A percentile compares a stretch with the other conserved stretches of the same genome.
These are phyloP conservation scores for Hydropsyche tenuis DNA, from an alignment of 1,140 invertebrate species.

Conservation along the genomic window DNA sequence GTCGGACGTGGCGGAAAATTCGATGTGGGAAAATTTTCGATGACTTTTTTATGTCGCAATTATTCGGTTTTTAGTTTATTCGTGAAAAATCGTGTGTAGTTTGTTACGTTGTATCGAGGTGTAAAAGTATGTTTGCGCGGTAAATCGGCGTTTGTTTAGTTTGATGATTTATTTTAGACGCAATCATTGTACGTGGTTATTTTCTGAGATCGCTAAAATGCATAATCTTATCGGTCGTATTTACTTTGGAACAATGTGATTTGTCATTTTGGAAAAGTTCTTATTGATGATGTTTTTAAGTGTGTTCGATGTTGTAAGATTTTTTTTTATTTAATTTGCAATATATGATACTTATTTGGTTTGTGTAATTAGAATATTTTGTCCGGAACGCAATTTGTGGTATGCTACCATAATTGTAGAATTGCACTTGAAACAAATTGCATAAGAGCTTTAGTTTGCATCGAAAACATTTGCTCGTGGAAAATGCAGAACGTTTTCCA, in stretches of 20 bases:
- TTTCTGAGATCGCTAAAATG: background rate
- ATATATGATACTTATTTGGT: background rate
- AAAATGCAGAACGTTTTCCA: too few relatives aligned
- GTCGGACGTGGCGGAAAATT: too few relatives aligned
- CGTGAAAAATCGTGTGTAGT: too few relatives aligned
- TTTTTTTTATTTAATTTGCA: background rate
- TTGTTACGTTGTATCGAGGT: too few relatives aligned
- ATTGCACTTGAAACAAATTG: constrained; percentile 13
- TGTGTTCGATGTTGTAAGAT: too few relatives aligned
- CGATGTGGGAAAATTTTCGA: too few relatives aligned
- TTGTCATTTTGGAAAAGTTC: background rate
- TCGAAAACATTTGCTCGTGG: too few relatives aligned
- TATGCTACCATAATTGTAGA: background rate
- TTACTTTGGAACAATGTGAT: background rate
- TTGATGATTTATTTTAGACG: background rate
- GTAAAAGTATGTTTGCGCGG: too few relatives aligned
- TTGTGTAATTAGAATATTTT: constrained; percentile 15
- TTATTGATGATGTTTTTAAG: too few relatives aligned
- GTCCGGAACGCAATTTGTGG: constrained; percentile 23
- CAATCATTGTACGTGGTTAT: background rate
- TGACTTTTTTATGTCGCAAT: too few relatives aligned
- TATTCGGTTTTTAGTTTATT: too few relatives aligned
- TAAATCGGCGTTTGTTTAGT: too few relatives aligned
- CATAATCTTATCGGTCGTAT: background rate
- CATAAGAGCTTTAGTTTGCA: background rate